Conservation (phyloP, 2,797 vertebrate genomes). For the Periparus ater region DNA sequence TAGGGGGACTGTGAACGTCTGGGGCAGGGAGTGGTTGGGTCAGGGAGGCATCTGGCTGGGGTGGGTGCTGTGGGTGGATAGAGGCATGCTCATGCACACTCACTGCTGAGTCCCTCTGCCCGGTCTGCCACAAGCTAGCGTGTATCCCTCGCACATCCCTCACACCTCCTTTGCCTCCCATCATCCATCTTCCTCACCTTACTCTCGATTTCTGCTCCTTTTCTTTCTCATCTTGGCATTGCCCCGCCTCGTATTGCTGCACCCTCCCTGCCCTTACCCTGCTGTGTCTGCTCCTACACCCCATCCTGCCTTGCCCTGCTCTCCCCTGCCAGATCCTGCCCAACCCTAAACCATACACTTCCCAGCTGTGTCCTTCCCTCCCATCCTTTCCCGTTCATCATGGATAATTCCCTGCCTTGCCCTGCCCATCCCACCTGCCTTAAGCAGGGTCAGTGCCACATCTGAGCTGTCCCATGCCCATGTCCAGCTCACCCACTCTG, state of each 20-base stretch:
- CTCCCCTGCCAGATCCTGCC: not conserved
- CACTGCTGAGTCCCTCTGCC: not conserved
- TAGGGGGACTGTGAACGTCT: not conserved
- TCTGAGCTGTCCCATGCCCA: accelerated
- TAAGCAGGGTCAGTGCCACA: not conserved
- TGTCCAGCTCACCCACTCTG: not conserved
- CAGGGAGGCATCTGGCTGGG: not conserved
- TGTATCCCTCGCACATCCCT: accelerated
- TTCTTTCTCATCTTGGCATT: not conserved
- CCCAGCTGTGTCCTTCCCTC: not conserved
- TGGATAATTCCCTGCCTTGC: not conserved
- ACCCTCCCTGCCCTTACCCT: not conserved
- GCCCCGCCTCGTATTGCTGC: no score
- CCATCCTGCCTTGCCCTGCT: not conserved
- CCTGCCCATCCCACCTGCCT: not conserved
- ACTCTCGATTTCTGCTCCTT: accelerated
- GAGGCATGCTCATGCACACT: not conserved
- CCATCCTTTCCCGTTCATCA: not conserved
- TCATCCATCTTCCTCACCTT: not conserved
- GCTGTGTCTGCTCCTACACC: not conserved
- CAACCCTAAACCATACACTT: accelerated
- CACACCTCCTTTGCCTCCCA: not conserved
- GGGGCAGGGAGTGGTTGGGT: not conserved
- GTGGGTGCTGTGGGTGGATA: accelerated
- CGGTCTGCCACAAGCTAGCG: not conserved